Percentiles rank a stretch among this genome's conserved stretches.
phyloP scores from a whole-genome alignment of 1,140 invertebrate genomes.

The Meloidogyne chitwoodi region DNA sequence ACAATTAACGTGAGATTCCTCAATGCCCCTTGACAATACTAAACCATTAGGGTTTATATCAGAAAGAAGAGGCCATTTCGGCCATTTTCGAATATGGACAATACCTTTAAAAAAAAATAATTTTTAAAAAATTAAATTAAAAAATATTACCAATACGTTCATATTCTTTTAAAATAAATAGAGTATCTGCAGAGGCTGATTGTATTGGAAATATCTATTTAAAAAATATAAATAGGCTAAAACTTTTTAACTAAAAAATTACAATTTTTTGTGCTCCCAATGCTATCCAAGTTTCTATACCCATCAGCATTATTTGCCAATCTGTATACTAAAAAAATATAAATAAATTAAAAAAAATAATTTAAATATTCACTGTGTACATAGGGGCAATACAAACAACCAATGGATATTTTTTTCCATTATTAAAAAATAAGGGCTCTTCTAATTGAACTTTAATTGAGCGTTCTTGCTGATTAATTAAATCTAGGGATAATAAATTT shows the following conservation, averaged over 20 bases:
- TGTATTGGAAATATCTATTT: constrained; percentile 57
- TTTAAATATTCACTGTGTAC: constrained; percentile 35
- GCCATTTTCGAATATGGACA: constrained; percentile 54
- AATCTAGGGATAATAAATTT: not conserved
- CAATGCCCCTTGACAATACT: constrained; percentile 57
- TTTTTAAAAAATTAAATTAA: not conserved
- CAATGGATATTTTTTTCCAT: constrained; percentile 40
- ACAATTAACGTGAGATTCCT: constrained; percentile 50
- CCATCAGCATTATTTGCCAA: constrained; percentile 58
- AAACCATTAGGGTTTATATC: constrained; percentile 58
- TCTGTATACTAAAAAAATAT: constrained; percentile 56
- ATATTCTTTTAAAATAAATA: constrained; percentile 50
- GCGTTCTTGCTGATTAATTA: not conserved
- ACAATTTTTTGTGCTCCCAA: constrained; percentile 56
- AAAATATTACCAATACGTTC: constrained; percentile 41
- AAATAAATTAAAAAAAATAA: constrained; percentile 28
- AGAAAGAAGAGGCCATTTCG: constrained; percentile 59
- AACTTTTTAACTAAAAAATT: not conserved
- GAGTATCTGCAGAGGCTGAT: constrained; percentile 50
- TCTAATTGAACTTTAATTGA: constrained; percentile 37
- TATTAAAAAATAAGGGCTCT: constrained; percentile 31
- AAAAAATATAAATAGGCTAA: constrained; percentile 8
- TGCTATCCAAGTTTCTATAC: constrained; percentile 55
- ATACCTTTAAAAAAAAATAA: constrained; percentile 35
- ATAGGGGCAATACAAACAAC: constrained; percentile 59